Evolutionary conservation across 2,888 invertebrate genomes (phyloP), one percentile per base, ranked within the genome.

Genomic region (Rhogogaster chlorosoma): DNA sequence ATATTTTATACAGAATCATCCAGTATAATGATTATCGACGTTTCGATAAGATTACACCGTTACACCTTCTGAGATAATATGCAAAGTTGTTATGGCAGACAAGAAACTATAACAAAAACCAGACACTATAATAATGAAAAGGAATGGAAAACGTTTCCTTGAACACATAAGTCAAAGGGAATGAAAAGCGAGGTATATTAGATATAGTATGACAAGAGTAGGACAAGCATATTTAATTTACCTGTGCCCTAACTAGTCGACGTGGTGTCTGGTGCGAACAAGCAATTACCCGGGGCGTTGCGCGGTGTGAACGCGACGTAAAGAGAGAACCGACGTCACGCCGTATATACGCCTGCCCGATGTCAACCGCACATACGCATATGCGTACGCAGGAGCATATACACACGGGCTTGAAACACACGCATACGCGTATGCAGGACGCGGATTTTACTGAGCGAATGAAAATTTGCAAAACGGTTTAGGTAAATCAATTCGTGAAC

Each of bases 381-480:
- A 53, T 10, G 53, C 7, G n/a, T 18, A 49, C 18, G 53, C 49
- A 53, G 15, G 6, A 12, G 3, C 73, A 22, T 22, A 71, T n/a
- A 42, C 42, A 32, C 10, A 15, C 2, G n/a, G n/a, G 42, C 22
- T 7, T 38, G 18, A 71, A 22, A 38, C 22, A 73, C 22, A 42
- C 10, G 18, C 90, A 90, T 89, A 87, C 87, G 88, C 90, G 90
- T 89, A 87, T 88, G n/a, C n/a, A n/a, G n/a, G n/a, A 78, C 85
- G 85, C 86, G 32, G 70, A 12, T 73, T 70, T 70, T n/a, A 70
- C 18, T 5, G 71, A 73, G 78, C 85, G 88, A 89, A 90, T 89
- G 91, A 91, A 92, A 92, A 90, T 91, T 91, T 88, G 89, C 86
- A 90, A 90, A 90, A 90, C 89, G 86, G 89, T 89, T 89, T 89